Conservation (phyloP, 1,140 invertebrate genomes). For the Ptiloglossa arizonensis region DNA sequence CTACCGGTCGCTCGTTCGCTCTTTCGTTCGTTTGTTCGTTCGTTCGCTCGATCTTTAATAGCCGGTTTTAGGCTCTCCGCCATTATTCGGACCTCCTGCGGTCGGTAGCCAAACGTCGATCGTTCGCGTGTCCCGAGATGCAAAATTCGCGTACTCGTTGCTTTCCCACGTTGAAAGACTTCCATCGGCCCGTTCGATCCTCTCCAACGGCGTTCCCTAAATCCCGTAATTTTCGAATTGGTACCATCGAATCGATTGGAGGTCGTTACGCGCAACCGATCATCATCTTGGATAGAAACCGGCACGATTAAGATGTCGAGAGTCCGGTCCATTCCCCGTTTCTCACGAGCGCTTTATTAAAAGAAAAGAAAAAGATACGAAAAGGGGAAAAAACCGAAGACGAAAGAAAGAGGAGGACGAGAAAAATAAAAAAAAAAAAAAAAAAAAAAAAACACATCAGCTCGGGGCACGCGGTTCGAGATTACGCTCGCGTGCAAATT, state of each 20-base stretch:
- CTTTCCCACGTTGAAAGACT: conserved; percentile 6
- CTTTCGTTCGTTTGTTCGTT: neutral
- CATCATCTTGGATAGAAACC: conserved; percentile 1
- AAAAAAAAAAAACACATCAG: neutral
- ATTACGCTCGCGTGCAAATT: neutral
- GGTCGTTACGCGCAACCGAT: conserved; percentile 10
- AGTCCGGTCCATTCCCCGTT: neutral
- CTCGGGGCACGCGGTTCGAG: neutral
- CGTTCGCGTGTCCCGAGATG: conserved; percentile 10
- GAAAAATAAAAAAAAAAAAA: neutral
- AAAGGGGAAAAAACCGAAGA: no score
- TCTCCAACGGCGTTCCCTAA: no score
- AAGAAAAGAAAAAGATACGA: neutral
- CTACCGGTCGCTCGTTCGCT: neutral
- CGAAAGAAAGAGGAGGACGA: neutral
- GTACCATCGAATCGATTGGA: neutral
- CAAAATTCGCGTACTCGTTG: conserved; percentile 5
- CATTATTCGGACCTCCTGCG: neutral
- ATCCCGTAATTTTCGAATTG: conserved; percentile 34
- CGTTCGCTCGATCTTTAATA: neutral
- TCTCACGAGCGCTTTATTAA: neutral
- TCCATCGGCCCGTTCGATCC: no score
- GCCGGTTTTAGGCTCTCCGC: no score
- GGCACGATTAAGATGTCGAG: conserved; percentile 1
- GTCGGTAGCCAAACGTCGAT: neutral